phyloP scores from a whole-genome alignment of 2,113 vertebrate species.

The Prunella fulvescens region DNA sequence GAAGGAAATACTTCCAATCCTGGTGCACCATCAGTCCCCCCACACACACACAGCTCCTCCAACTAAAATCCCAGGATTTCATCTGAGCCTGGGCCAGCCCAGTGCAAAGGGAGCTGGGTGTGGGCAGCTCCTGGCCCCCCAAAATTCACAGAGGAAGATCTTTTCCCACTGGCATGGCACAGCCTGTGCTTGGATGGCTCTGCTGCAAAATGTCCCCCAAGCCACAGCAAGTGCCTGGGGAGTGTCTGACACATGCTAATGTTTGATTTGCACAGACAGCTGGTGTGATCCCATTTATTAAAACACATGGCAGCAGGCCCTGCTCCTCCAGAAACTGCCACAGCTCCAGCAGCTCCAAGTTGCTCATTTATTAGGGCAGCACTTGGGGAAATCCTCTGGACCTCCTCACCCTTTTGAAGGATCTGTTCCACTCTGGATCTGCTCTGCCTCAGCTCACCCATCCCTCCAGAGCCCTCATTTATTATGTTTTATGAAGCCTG shows the following conservation, averaged over 20 bases:
- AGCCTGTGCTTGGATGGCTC: neutral
- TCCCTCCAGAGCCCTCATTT: neutral
- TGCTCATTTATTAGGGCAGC: neutral
- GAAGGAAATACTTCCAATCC: neutral
- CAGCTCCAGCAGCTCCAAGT: neutral
- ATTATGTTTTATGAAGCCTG: neutral
- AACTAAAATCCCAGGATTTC: neutral
- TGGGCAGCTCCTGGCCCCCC: neutral
- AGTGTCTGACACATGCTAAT: neutral
- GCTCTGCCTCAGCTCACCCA: neutral
- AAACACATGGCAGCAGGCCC: constrained; percentile 36
- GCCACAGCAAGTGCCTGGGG: neutral
- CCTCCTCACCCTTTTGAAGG: neutral
- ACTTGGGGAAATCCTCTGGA: neutral
- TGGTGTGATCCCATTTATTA: constrained; percentile 35
- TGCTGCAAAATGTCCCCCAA: neutral
- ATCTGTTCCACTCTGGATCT: neutral
- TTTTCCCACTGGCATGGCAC: neutral
- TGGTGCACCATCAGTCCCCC: neutral
- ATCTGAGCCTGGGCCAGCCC: neutral
- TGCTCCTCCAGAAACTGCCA: neutral
- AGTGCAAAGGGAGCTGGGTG: neutral
- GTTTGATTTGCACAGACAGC: neutral
- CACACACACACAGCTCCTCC: rapidly evolving
- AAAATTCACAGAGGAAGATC: neutral